Conservation (phyloP, 2,113 vertebrate genomes). For the Hydropotes inermis region DNA sequence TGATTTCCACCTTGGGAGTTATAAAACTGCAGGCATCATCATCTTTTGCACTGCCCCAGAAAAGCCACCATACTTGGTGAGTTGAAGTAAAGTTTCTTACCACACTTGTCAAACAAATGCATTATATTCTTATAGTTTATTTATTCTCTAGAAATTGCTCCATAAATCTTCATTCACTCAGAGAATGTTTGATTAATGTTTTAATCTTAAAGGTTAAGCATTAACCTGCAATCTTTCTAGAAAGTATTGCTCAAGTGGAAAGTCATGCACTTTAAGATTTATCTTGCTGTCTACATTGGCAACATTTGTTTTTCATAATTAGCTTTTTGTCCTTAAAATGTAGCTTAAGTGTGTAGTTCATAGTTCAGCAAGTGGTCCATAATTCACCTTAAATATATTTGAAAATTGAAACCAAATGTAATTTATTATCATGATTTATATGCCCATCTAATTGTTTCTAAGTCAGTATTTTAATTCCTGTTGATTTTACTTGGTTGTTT, state of each 20-base stretch:
- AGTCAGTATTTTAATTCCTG: slow-evolving; percentile 36
- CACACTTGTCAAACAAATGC: slow-evolving; percentile 18
- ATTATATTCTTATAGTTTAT: slow-evolving; percentile 52
- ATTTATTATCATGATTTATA: slow-evolving; percentile 62
- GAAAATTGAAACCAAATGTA: slow-evolving; percentile 52
- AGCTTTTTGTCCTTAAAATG: slow-evolving; percentile 69
- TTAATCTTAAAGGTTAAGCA: slow-evolving; percentile 67
- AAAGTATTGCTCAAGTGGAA: slow-evolving; percentile 48
- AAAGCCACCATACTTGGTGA: not conserved
- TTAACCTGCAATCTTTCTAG: slow-evolving; percentile 52
- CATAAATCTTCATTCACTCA: slow-evolving; percentile 58
- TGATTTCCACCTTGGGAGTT: slow-evolving; percentile 16
- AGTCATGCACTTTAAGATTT: slow-evolving; percentile 34
- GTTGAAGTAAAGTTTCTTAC: slow-evolving; percentile 47
- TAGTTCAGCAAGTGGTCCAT: slow-evolving; percentile 58
- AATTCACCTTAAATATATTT: slow-evolving; percentile 57
- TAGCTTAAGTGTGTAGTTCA: slow-evolving; percentile 53
- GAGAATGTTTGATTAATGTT: slow-evolving; percentile 68
- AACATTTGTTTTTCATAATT: slow-evolving; percentile 71
- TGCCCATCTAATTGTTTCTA: slow-evolving; percentile 46
- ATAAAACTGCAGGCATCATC: slow-evolving; percentile 9
- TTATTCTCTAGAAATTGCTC: slow-evolving; percentile 50
- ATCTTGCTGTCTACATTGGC: slow-evolving; percentile 47
- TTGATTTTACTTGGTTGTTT: not conserved
- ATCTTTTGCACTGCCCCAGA: not conserved